phyloP scores from a whole-genome alignment of 2,113 vertebrate genomes.

The Campylomormyrus tamandua region DNA sequence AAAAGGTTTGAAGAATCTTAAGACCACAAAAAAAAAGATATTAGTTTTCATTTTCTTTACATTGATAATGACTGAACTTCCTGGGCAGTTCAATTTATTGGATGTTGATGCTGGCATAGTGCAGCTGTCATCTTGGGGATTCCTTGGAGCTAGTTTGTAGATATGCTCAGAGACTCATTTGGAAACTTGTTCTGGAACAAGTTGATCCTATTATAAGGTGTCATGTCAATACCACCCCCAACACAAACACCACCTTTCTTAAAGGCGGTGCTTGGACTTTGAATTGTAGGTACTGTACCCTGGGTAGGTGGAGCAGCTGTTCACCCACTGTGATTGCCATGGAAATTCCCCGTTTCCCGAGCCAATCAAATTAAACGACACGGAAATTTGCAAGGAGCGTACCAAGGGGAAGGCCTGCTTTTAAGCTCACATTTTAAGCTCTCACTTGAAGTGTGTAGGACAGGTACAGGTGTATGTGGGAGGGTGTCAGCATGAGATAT shows the following conservation, averaged over 20 bases:
- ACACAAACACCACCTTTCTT: background rate
- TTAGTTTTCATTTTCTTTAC: background rate
- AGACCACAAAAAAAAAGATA: background rate
- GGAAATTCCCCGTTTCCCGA: background rate
- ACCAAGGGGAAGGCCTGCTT: background rate
- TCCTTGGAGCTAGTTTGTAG: background rate
- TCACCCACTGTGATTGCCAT: background rate
- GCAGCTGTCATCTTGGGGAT: background rate
- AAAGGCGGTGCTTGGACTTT: background rate
- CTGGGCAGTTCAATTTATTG: background rate
- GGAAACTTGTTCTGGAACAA: background rate
- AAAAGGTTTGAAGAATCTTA: background rate
- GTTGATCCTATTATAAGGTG: background rate
- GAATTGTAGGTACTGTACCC: background rate
- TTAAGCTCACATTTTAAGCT: background rate
- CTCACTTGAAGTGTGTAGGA: background rate
- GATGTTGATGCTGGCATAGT: background rate
- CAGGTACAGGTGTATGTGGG: background rate
- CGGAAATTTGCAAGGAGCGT: background rate
- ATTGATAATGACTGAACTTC: background rate
- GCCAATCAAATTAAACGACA: background rate
- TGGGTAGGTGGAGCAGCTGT: background rate
- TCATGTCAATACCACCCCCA: background rate
- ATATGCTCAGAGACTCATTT: background rate
- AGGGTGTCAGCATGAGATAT: background rate